phyloP scores from a whole-genome alignment of 35 echinoderm and acorn worm genomes.

The Hemicentrotus pulcherrimus region DNA sequence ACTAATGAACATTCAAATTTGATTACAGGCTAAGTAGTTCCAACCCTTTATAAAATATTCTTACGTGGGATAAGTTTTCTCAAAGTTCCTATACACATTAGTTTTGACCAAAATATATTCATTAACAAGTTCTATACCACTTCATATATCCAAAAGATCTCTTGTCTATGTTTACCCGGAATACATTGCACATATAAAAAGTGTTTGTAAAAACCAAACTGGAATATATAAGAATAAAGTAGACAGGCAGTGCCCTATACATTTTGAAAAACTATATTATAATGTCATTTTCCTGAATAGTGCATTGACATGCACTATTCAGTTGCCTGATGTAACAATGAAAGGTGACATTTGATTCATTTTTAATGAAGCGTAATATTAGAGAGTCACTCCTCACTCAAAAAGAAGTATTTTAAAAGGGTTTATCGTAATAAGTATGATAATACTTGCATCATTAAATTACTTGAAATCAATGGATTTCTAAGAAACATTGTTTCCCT shows the following conservation, averaged over 20 bases:
- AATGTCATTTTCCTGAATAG: background rate
- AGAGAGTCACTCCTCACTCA: background rate
- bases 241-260: background rate
- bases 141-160: background rate
- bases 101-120: background rate
- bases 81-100: background rate
- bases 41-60: background rate
- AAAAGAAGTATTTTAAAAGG: background rate
- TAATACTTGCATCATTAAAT: too few relatives aligned
- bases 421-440: too few relatives aligned
- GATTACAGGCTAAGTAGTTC: background rate
- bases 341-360: background rate
- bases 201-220: background rate
- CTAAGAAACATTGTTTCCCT: too few relatives aligned
- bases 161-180: background rate
- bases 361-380: background rate
- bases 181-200: conserved; percentile 12
- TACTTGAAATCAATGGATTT: too few relatives aligned
- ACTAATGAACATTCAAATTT: background rate
- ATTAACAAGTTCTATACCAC: background rate
- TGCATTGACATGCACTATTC: background rate
- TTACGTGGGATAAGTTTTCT: background rate
- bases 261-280: background rate
- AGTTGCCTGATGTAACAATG: too few relatives aligned
- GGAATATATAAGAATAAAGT: background rate